phyloP scores from a whole-genome alignment of 2,113 vertebrate species.

The Turnix velox region DNA sequence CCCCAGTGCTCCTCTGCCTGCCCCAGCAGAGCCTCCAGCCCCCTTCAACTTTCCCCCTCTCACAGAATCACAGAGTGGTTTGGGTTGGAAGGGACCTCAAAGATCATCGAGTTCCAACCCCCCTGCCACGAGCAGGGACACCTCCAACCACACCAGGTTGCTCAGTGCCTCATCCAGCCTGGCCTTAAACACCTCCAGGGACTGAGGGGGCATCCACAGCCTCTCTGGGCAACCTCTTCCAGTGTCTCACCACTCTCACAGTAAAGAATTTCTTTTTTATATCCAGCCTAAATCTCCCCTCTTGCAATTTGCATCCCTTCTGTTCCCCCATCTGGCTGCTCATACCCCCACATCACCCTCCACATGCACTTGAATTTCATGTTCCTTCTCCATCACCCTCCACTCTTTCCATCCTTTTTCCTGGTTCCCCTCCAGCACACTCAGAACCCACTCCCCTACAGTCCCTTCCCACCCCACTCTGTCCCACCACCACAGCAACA shows the following conservation, averaged over 20 bases:
- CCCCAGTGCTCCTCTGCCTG: rapidly evolving
- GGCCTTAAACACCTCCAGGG: no score
- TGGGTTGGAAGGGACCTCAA: no score
- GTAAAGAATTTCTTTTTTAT: no score
- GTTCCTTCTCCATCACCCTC: not conserved
- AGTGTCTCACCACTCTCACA: no score
- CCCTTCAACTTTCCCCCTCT: rapidly evolving
- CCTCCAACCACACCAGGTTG: no score
- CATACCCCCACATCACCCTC: rapidly evolving
- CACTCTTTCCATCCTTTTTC: not conserved
- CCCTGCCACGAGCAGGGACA: no score
- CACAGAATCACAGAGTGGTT: no score
- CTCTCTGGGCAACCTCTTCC: no score
- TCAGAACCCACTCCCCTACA: not conserved
- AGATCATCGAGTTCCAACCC: no score
- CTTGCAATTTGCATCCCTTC: rapidly evolving
- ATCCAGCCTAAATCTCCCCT: no score
- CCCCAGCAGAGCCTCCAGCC: not conserved
- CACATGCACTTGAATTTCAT: rapidly evolving
- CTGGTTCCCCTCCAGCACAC: not conserved
- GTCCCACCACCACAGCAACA: not conserved
- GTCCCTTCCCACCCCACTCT: rapidly evolving
- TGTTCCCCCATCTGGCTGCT: rapidly evolving
- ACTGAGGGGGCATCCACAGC: no score
- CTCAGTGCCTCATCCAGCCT: no score